Percentiles rank a stretch among this genome's conserved stretches.
Evolutionary conservation across 64 coral and sea anemone species (phyloP).

Genomic region (Anthopleura sola): DNA sequence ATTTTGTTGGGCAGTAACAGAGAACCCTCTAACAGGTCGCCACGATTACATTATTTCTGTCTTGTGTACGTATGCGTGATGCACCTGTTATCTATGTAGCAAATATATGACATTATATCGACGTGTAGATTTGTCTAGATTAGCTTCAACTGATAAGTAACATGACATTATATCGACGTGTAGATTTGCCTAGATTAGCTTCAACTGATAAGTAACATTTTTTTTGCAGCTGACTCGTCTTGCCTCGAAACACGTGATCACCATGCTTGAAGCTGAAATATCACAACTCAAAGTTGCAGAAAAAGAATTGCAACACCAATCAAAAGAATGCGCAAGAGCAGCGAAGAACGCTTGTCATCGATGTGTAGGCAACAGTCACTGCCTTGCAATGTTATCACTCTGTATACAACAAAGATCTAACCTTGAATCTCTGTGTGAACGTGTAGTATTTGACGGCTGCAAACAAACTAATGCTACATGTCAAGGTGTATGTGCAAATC

Average conservation of each 20-base stretch:
- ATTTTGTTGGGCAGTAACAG: too few relatives aligned
- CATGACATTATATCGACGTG: too few relatives aligned
- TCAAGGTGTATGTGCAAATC: slow-evolving; percentile 34
- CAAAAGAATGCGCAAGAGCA: slow-evolving; percentile 55
- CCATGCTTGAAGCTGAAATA: slow-evolving; percentile 76
- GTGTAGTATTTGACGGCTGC: slow-evolving; percentile 42
- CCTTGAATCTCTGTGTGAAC: slow-evolving; percentile 50
- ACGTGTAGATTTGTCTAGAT: too few relatives aligned
- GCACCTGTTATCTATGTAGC: too few relatives aligned
- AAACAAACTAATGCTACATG: slow-evolving; percentile 25
- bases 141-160: too few relatives aligned
- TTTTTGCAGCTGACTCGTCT: slow-evolving; percentile 62
- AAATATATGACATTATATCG: too few relatives aligned
- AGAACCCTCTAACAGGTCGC: too few relatives aligned
- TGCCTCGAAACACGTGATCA: slow-evolving; percentile 78
- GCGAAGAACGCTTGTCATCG: slow-evolving; percentile 51
- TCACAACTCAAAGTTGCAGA: slow-evolving; percentile 62
- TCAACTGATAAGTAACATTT: not conserved
- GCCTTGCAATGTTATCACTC: slow-evolving; percentile 18
- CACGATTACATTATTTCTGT: too few relatives aligned
- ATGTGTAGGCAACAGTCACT: slow-evolving; percentile 42
- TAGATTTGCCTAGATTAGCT: not conserved
- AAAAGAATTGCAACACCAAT: slow-evolving; percentile 41
- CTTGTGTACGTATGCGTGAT: too few relatives aligned
- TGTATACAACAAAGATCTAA: slow-evolving; percentile 26